Conservation (phyloP, 2,113 vertebrate species). For the Leucosticte australis region DNA sequence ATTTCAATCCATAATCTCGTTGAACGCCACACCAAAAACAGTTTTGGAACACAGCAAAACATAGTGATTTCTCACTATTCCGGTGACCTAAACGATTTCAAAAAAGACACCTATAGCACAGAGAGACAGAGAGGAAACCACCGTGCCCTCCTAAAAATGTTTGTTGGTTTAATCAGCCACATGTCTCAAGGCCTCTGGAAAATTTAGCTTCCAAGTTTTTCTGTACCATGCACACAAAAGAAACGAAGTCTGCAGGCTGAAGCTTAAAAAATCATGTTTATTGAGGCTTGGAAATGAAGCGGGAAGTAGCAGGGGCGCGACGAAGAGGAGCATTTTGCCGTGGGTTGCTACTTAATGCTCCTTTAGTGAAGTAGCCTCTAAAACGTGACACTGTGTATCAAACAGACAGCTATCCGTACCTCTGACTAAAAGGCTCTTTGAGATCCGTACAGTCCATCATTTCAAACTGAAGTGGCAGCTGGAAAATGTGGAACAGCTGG, state of each 20-base stretch:
- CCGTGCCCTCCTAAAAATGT: constrained; percentile 37
- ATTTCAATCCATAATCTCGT: constrained; percentile 12
- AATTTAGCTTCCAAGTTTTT: neutral
- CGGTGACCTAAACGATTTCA: neutral
- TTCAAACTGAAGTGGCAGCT: constrained; percentile 82
- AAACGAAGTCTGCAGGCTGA: neutral
- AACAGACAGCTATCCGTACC: constrained; percentile 17
- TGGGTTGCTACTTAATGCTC: neutral
- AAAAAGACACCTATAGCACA: neutral
- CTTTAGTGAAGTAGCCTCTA: neutral
- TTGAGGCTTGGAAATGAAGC: constrained; percentile 29
- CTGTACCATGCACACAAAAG: constrained; percentile 10
- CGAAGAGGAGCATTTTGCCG: neutral
- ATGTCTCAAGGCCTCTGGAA: neutral
- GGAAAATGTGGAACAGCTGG: constrained; percentile 93
- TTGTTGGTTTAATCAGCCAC: constrained; percentile 33
- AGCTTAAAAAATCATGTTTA: constrained; percentile 19
- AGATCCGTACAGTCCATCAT: constrained; percentile 77
- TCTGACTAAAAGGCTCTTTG: constrained; percentile 61
- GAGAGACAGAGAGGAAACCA: neutral
- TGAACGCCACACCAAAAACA: constrained; percentile 38
- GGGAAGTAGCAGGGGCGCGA: neutral
- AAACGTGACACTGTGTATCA: neutral
- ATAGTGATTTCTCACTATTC: neutral
- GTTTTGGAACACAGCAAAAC: neutral